A percentile compares a stretch with the other conserved stretches of the same genome.
Evolutionary conservation across 2,888 invertebrate species (phyloP).

Genomic region (Dichetophora obliterata): DNA sequence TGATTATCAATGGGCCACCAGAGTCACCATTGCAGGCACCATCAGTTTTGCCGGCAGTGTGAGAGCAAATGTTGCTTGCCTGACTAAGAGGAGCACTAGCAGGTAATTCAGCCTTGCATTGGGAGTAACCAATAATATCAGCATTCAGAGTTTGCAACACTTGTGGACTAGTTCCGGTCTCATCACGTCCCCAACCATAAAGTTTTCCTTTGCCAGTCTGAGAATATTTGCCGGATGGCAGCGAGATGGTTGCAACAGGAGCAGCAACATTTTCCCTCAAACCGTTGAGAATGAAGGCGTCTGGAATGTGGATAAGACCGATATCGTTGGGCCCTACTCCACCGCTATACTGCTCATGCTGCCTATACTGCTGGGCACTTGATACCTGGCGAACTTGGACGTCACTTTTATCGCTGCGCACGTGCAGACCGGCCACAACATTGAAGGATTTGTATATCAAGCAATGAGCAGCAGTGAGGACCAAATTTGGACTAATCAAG

Average conservation of each 20-base stretch:
- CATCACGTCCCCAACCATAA: slow-evolving; percentile 64
- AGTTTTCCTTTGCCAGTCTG: slow-evolving; percentile 52
- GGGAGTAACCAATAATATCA: slow-evolving; percentile 51
- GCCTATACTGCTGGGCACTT: slow-evolving; percentile 47
- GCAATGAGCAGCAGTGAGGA: slow-evolving; percentile 69
- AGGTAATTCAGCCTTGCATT: slow-evolving; percentile 56
- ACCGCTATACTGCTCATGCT: slow-evolving; percentile 64
- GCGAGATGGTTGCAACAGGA: slow-evolving; percentile 51
- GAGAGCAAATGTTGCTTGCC: slow-evolving; percentile 57
- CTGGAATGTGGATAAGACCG: slow-evolving; percentile 68
- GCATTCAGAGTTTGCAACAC: slow-evolving; percentile 58
- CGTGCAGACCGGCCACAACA: slow-evolving; percentile 68
- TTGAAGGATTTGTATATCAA: slow-evolving; percentile 49
- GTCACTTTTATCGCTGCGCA: slow-evolving; percentile 51
- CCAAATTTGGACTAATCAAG: slow-evolving; percentile 57
- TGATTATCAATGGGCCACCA: slow-evolving; percentile 63
- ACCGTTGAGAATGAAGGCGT: slow-evolving; percentile 58
- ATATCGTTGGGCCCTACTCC: slow-evolving; percentile 72
- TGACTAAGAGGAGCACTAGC: slow-evolving; percentile 33
- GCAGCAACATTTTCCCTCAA: slow-evolving; percentile 51
- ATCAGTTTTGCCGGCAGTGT: slow-evolving; percentile 58
- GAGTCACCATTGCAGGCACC: slow-evolving; percentile 59
- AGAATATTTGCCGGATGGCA: slow-evolving; percentile 52
- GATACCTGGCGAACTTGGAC: slow-evolving; percentile 56
- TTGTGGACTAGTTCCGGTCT: slow-evolving; percentile 53